Conservation (phyloP, 2,797 vertebrate species). For the Ctenochaetus hawaiiensis region DNA sequence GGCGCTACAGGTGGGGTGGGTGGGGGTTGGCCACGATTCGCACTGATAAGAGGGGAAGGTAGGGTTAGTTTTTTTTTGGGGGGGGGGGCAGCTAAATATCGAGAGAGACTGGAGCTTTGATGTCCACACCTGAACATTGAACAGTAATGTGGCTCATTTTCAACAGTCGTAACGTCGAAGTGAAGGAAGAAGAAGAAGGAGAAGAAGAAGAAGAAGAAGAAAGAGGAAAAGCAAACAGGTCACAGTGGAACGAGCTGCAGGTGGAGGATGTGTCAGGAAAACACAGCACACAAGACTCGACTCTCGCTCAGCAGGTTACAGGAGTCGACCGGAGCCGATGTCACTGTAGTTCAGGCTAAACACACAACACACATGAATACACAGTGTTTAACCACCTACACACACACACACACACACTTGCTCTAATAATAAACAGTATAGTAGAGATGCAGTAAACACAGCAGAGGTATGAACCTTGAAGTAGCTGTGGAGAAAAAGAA, state of each 20-base stretch:
- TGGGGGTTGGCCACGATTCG: conserved; percentile 63
- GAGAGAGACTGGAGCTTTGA: conserved; percentile 36
- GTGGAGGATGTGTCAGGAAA: not conserved
- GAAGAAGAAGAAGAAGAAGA: too few species aligned
- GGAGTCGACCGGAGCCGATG: not conserved
- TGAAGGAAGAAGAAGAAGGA: not conserved
- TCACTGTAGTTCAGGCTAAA: not conserved
- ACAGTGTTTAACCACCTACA: not conserved
- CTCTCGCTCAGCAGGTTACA: not conserved
- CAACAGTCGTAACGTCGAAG: fast-evolving
- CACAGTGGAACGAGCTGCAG: not conserved
- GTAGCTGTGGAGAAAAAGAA: not conserved
- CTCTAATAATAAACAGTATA: not conserved
- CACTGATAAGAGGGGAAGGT: conserved; percentile 74
- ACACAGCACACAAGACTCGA: too few species aligned
- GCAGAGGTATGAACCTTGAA: not conserved
- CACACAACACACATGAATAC: not conserved
- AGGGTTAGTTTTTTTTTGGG: conserved; percentile 31
- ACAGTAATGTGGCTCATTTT: not conserved
- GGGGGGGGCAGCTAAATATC: conserved; percentile 31
- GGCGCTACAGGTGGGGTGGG: conserved; percentile 83
- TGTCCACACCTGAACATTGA: not conserved
- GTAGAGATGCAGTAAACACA: not conserved
- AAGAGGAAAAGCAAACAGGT: not conserved
- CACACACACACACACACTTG: not conserved